Evolutionary conservation across 2,888 invertebrate species (phyloP).

Genomic region (Digitonthophagus gazella): DNA sequence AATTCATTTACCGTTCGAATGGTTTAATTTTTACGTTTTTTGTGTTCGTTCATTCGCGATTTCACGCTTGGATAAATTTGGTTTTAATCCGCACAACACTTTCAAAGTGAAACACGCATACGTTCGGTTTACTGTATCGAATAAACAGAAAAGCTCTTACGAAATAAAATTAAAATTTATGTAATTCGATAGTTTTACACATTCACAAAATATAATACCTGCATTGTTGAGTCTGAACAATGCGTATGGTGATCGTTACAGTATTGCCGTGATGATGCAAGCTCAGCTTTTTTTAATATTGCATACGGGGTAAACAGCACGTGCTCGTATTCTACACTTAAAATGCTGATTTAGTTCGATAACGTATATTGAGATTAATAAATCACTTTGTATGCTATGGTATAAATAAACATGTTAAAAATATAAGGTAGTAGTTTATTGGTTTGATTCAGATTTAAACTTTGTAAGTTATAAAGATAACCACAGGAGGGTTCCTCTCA

Average conservation of each 20-base stretch:
- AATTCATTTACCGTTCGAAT: not conserved
- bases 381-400: too few relatives aligned
- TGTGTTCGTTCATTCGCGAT: not conserved
- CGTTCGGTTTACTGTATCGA: not conserved
- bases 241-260: not conserved
- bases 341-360: not conserved
- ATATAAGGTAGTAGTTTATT: not conserved
- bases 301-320: not conserved
- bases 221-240: not conserved
- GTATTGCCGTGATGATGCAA: not conserved
- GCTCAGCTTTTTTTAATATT: not conserved
- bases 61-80: not conserved
- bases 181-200: not conserved
- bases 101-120: not conserved
- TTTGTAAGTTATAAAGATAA: too few relatives aligned
- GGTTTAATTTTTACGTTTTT: too few relatives aligned
- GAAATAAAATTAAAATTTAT: not conserved
- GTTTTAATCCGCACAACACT: not conserved
- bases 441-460: too few relatives aligned
- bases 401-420: too few relatives aligned
- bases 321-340: not conserved
- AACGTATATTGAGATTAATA: not conserved
- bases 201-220: not conserved
- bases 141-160: not conserved
- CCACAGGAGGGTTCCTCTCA: too few relatives aligned